Percentiles rank a stretch among this genome's conserved stretches.
Evolutionary conservation across 2,113 vertebrate species (phyloP).

Genomic region (Aspidoscelis tigris): DNA sequence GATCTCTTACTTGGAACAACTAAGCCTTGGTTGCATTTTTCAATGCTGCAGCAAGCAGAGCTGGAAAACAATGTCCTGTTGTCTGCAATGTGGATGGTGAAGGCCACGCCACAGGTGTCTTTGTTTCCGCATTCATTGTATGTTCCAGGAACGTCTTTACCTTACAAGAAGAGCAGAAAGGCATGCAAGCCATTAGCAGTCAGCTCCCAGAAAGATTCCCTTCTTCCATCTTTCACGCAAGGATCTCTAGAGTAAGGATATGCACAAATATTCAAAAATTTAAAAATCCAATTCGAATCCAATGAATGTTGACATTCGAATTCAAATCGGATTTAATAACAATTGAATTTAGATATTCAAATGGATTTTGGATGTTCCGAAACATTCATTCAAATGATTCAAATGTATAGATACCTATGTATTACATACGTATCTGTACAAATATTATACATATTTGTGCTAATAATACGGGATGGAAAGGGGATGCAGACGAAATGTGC

Average conservation of each 20-base stretch:
- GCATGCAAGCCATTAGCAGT: not conserved
- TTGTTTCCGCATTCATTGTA: not conserved
- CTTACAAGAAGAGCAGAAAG: not conserved
- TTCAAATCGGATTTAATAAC: too few species aligned
- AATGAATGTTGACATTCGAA: too few species aligned
- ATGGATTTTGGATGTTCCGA: too few species aligned
- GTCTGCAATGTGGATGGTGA: not conserved
- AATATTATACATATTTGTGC: too few species aligned
- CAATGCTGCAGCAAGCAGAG: not conserved
- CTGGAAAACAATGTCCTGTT: not conserved
- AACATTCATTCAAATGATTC: too few species aligned
- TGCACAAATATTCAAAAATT: too few species aligned
- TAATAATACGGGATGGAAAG: too few species aligned
- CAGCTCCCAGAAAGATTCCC: not conserved
- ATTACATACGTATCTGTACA: too few species aligned
- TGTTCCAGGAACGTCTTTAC: not conserved
- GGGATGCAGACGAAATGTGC: too few species aligned
- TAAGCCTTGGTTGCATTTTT: not conserved
- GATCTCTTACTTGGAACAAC: not conserved
- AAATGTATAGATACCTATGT: too few species aligned
- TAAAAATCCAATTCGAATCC: too few species aligned
- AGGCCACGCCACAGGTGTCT: not conserved
- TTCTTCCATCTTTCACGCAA: not conserved
- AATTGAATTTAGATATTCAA: too few species aligned
- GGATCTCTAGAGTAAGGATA: not conserved